Percentiles rank a stretch among this genome's conserved stretches.
These are phyloP conservation scores for Tetramorium simillimum DNA, from an alignment of 1,140 invertebrate species.

Conservation along the genomic window DNA sequence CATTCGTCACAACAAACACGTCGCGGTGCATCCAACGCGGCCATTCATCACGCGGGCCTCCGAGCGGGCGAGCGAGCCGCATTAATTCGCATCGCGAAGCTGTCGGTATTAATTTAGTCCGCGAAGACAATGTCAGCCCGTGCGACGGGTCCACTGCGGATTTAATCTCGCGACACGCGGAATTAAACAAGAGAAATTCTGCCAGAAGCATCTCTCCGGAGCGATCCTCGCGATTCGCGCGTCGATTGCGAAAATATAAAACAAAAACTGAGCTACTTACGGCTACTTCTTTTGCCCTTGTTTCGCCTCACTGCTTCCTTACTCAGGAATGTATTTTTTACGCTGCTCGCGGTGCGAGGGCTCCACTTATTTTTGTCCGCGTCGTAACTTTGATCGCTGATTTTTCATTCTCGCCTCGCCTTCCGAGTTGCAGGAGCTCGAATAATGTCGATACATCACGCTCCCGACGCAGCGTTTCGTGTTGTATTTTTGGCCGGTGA, in stretches of 20 bases:
- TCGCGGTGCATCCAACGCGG: slow-evolving; percentile 59
- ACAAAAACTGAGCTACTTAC: background rate
- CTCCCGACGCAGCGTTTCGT: background rate
- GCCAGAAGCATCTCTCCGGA: background rate
- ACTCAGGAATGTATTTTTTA: slow-evolving; percentile 49
- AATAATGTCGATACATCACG: slow-evolving; percentile 41
- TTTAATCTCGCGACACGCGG: background rate
- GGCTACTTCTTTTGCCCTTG: background rate
- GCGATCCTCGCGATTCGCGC: background rate
- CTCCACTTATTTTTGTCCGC: slow-evolving; percentile 63
- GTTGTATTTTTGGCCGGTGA: background rate
- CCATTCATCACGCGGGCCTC: slow-evolving; percentile 62
- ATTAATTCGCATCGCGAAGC: slow-evolving; percentile 43
- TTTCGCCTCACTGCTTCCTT: background rate
- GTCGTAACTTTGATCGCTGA: slow-evolving; percentile 62
- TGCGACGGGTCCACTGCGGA: background rate
- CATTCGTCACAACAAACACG: slow-evolving; percentile 76
- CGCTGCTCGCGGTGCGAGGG: background rate
- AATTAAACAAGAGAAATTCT: background rate
- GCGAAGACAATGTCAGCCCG: background rate
- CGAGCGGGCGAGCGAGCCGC: background rate
- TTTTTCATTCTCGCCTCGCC: slow-evolving; percentile 58
- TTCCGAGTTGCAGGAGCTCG: slow-evolving; percentile 39
- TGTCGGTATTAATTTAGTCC: slow-evolving; percentile 8
- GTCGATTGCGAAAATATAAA: background rate